Conservation (phyloP, 2,888 invertebrate species). For the Aspidiotus destructor region DNA sequence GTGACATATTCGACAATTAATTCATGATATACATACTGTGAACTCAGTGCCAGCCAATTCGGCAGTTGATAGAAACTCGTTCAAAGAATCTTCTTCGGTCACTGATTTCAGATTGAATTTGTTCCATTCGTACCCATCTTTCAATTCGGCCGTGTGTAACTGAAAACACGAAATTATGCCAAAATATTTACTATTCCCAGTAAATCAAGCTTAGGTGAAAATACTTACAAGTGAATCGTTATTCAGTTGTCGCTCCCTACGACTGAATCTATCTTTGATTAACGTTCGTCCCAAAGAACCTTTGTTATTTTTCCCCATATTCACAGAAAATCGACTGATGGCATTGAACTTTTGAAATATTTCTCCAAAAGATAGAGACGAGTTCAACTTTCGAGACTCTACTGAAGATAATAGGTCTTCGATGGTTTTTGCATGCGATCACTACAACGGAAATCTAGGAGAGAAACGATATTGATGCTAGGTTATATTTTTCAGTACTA, state of each 20-base stretch:
- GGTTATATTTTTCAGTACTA: too few species aligned
- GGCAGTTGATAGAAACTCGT: slow-evolving; percentile 91
- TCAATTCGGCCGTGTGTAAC: slow-evolving; percentile 77
- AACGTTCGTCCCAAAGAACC: slow-evolving; percentile 55
- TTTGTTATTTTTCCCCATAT: slow-evolving; percentile 67
- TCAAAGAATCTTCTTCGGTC: slow-evolving; percentile 90
- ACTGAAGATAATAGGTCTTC: too few species aligned
- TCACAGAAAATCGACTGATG: too few species aligned
- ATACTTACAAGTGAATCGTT: slow-evolving; percentile 61
- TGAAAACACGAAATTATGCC: slow-evolving; percentile 37
- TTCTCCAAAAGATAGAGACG: too few species aligned
- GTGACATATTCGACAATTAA: too few species aligned
- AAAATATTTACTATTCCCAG: neutral
- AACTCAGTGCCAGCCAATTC: slow-evolving; percentile 91
- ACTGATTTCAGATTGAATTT: slow-evolving; percentile 81
- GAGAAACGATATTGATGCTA: too few species aligned
- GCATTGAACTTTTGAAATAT: too few species aligned
- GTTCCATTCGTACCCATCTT: slow-evolving; percentile 87
- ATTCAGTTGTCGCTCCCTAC: slow-evolving; percentile 53
- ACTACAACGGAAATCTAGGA: too few species aligned
- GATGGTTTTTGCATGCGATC: too few species aligned
- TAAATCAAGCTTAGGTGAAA: neutral
- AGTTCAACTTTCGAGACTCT: too few species aligned
- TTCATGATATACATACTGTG: slow-evolving; percentile 42
- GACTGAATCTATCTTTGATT: slow-evolving; percentile 65